phyloP scores from a whole-genome alignment of 2,113 vertebrate genomes.

The Triplophysa siluroides region DNA sequence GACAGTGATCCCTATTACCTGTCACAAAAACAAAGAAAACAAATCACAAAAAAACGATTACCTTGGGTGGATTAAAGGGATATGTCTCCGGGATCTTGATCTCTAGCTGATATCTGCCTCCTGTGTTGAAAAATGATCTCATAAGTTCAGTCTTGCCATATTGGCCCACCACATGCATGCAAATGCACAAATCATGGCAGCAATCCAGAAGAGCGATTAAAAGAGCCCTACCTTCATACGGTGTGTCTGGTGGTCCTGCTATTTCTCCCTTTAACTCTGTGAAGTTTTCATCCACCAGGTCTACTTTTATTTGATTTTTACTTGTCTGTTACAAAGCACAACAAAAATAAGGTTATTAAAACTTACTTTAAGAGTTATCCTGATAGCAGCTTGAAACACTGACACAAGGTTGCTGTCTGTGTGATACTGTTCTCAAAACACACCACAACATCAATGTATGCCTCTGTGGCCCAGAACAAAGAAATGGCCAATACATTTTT shows the following conservation, averaged over 20 bases:
- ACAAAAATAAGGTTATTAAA: slow-evolving; percentile 59
- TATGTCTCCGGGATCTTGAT: slow-evolving; percentile 99
- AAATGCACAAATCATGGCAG: background rate
- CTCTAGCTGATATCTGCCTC: slow-evolving; percentile 95
- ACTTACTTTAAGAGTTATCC: background rate
- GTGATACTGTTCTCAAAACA: background rate
- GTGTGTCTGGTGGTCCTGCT: slow-evolving; percentile 97
- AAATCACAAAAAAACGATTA: slow-evolving; percentile 59
- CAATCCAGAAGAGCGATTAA: background rate
- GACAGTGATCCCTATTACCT: background rate
- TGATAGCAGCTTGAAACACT: background rate
- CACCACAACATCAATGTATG: background rate
- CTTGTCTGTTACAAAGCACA: slow-evolving; percentile 85
- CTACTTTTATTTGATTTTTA: slow-evolving; percentile 99
- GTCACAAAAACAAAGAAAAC: background rate
- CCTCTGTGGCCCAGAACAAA: background rate
- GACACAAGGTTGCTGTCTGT: background rate
- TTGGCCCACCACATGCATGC: background rate
- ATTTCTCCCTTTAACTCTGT: slow-evolving; percentile 99
- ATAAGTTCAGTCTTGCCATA: background rate
- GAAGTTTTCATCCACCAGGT: slow-evolving; percentile 99
- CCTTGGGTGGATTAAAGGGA: slow-evolving; percentile 98
- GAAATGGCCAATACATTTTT: background rate
- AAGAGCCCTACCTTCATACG: slow-evolving; percentile 90
- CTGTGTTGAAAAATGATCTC: slow-evolving; percentile 61